phyloP scores from a whole-genome alignment of 2,888 invertebrate genomes.

The Drosophila nigricruria region DNA sequence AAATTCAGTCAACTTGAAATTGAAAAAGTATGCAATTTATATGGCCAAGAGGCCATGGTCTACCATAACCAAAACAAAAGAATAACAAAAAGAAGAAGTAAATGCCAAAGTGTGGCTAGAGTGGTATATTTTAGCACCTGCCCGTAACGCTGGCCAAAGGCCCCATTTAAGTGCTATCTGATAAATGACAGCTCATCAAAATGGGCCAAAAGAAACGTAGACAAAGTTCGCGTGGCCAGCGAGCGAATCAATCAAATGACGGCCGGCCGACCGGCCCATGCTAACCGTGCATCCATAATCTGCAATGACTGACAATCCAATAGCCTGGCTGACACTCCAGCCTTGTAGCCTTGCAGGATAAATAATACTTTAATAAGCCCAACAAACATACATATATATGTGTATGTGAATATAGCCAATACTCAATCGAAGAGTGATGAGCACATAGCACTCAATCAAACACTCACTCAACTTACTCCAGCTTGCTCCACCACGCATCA shows the following conservation, averaged over 20 bases:
- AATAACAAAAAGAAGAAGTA: background rate
- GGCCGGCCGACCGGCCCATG: background rate
- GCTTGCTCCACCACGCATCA: background rate
- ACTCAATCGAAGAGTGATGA: background rate
- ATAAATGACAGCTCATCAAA: conserved; percentile 57
- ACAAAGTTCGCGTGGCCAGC: conserved; percentile 20
- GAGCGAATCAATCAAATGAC: conserved; percentile 44
- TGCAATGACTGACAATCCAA: background rate
- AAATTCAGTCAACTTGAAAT: conserved; percentile 55
- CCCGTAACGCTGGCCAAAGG: background rate
- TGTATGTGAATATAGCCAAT: background rate
- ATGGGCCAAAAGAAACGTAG: background rate
- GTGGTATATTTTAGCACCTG: conserved; percentile 21
- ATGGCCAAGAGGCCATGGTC: conserved; percentile 19
- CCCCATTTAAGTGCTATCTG: conserved; percentile 40
- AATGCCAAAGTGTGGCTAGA: background rate
- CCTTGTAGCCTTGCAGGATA: background rate
- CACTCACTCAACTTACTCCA: background rate
- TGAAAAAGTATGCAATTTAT: conserved; percentile 63
- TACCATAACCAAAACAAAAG: too few species aligned
- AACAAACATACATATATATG: background rate
- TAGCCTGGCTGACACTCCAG: too few species aligned
- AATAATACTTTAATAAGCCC: background rate
- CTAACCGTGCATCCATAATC: background rate
- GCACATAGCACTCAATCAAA: conserved; percentile 9